Base-by-base conservation (phyloP, 2,113 vertebrate species). In the Shinisaurus crocodilurus region DNA sequence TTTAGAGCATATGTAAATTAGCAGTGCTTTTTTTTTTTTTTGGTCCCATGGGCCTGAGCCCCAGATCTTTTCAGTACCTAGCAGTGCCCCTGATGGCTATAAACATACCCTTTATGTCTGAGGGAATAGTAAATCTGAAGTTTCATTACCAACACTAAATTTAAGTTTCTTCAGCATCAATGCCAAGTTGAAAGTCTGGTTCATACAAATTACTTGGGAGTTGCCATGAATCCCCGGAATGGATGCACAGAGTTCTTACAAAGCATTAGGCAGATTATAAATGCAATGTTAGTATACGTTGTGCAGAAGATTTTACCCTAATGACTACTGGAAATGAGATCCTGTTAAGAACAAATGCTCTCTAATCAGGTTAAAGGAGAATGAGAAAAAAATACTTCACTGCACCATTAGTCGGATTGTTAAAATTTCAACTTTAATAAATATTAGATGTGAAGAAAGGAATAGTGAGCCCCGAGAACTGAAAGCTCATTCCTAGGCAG, bases 321-420 rank as follows among this genome's bases (percentile, higher is more conserved):
- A 72, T 77, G 87, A 92, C 77, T 90, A 90, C 94, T 88, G 77
- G 82, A 90, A 94, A 90, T 91, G 85, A 92, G 92, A 84, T 90
- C 89, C 92, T 67, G 72, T 76, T 93, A 86, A 93, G 91, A 96
- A 91, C 91, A 95, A 95, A 94, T 82, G 85, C 10, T 75, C 87
- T 40, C 92, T 93, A 94, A 94, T 95, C 88, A 88, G 92, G 43
- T 72, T 54, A 91, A n/a, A 74, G 34, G 54, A 54, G 54, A 54
- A 12, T 25, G 2, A 74, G 9, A 74, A 92, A 91, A 90, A 90
- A 29, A 85, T 88, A 88, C 91, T 94, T 95, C 91, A 86, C 69
- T 88, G 90, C 81, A 87, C 86, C 79, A 86, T 89, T 93, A 94
- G 88, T 86, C 85, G 84, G 88, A 84, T 70, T 90, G 75, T 88